Percentiles rank a stretch among this genome's conserved stretches.
These are phyloP conservation scores for Philotrypesis tridentata DNA, from an alignment of 1,140 invertebrate genomes.

Conservation along the genomic window DNA sequence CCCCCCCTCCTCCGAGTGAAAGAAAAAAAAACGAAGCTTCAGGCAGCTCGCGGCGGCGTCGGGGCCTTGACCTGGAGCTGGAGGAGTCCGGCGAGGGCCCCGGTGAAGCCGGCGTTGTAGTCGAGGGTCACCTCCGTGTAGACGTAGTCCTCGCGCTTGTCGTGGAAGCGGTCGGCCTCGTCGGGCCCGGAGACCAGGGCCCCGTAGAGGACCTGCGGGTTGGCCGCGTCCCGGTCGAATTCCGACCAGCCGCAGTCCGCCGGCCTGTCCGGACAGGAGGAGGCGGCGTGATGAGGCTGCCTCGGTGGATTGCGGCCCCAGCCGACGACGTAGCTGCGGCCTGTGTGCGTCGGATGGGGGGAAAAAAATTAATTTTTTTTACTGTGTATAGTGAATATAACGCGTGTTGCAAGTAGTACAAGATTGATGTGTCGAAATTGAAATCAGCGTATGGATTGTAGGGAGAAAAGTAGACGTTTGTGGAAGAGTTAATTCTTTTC, in stretches of 20 bases:
- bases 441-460: too few relatives aligned
- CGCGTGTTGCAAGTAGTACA: too few relatives aligned
- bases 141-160: slow-evolving; percentile 74
- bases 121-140: slow-evolving; percentile 77
- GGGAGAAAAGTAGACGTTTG: too few relatives aligned
- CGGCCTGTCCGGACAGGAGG: slow-evolving; percentile 75
- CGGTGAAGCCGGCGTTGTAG: slow-evolving; percentile 77
- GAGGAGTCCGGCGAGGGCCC: slow-evolving; percentile 71
- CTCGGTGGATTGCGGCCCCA: slow-evolving; percentile 77
- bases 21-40: too few relatives aligned
- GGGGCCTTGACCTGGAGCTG: slow-evolving; percentile 56
- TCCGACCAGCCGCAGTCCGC: slow-evolving; percentile 74
- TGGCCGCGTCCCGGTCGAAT: slow-evolving; percentile 68
- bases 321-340: slow-evolving; percentile 79
- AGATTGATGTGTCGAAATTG: too few relatives aligned
- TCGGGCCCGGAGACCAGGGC: slow-evolving; percentile 77
- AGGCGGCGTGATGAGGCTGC: slow-evolving; percentile 75
- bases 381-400: too few relatives aligned
- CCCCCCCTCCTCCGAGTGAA: too few relatives aligned
- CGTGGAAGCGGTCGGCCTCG: slow-evolving; percentile 73
- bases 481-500: too few relatives aligned
- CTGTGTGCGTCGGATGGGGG: slow-evolving; percentile 55
- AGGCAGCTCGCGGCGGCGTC: neutral
- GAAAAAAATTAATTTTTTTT: too few relatives aligned
- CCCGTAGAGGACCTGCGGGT: slow-evolving; percentile 75